Evolutionary conservation across 1,140 invertebrate species (phyloP).

Genomic region (Drosophila ananassae): DNA sequence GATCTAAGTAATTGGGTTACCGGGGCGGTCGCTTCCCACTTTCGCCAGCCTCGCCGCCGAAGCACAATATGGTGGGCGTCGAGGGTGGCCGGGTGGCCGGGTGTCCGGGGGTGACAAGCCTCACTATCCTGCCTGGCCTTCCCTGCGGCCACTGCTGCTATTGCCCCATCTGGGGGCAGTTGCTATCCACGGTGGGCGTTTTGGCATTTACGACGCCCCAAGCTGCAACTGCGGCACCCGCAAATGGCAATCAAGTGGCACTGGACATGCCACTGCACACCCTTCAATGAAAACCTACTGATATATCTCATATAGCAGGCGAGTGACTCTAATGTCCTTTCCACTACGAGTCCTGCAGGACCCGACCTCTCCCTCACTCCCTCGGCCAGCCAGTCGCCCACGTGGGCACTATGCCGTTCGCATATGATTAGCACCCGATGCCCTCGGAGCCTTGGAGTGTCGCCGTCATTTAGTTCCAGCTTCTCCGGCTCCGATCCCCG

Average conservation of each 20-base stretch:
- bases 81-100: constrained; percentile 9
- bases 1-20: constrained; percentile 60
- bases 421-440: constrained; percentile 39
- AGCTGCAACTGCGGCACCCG: background rate
- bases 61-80: too few relatives aligned
- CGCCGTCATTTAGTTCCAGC: constrained; percentile 16
- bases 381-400: constrained; percentile 28
- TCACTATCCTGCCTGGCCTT: background rate
- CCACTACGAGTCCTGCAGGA: too few relatives aligned
- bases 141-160: constrained; percentile 4
- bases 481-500: constrained; percentile 5
- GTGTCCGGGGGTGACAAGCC: too few relatives aligned
- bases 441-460: constrained; percentile 2
- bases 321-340: too few relatives aligned
- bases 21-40: constrained; percentile 25
- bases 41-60: background rate
- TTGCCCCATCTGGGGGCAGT: constrained; percentile 7
- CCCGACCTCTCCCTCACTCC: background rate
- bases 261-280: constrained; percentile 1
- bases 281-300: background rate
- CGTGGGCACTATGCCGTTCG: constrained; percentile 21
- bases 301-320: too few relatives aligned
- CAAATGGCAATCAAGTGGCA: background rate
- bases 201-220: constrained; percentile 23
- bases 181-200: constrained; percentile 11